Evolutionary conservation across 2,797 vertebrate species (phyloP).

Genomic region (Pempheris klunzingeri): DNA sequence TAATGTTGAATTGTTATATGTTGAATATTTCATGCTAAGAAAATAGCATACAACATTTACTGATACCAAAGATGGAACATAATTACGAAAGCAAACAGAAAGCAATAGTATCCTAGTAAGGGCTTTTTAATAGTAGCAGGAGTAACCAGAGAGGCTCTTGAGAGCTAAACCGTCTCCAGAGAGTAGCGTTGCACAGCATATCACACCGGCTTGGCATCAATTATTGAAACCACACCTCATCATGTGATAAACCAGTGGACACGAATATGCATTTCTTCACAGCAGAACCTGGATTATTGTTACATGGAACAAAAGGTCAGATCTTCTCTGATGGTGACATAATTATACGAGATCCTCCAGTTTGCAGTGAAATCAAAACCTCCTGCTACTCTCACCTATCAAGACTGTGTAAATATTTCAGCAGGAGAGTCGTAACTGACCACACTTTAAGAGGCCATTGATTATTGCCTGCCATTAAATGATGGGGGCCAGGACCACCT

Average conservation of each 20-base stretch:
- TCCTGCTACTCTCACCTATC: slow-evolving; percentile 56
- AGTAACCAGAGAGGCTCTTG: slow-evolving; percentile 72
- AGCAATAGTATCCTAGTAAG: background rate
- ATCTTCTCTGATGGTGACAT: slow-evolving; percentile 28
- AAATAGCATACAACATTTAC: background rate
- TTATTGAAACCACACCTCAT: slow-evolving; percentile 82
- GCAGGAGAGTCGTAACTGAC: slow-evolving; percentile 4
- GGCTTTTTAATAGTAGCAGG: slow-evolving; percentile 44
- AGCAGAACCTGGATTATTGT: slow-evolving; percentile 56
- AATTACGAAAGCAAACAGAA: slow-evolving; percentile 1
- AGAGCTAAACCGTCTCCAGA: slow-evolving; percentile 71
- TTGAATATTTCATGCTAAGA: background rate
- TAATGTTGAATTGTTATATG: background rate
- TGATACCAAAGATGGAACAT: background rate
- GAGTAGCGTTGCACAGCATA: slow-evolving; percentile 82
- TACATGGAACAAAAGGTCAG: slow-evolving; percentile 45
- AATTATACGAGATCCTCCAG: slow-evolving; percentile 12
- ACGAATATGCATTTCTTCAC: slow-evolving; percentile 53
- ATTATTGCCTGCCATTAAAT: background rate
- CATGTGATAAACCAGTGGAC: slow-evolving; percentile 65
- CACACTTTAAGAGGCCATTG: background rate
- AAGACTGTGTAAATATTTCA: slow-evolving; percentile 33
- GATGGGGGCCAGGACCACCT: background rate
- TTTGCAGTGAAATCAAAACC: slow-evolving; percentile 54
- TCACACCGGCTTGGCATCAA: slow-evolving; percentile 75